Conservation (phyloP, 2,113 vertebrate species). For the Microcebus ravelobensis region DNA sequence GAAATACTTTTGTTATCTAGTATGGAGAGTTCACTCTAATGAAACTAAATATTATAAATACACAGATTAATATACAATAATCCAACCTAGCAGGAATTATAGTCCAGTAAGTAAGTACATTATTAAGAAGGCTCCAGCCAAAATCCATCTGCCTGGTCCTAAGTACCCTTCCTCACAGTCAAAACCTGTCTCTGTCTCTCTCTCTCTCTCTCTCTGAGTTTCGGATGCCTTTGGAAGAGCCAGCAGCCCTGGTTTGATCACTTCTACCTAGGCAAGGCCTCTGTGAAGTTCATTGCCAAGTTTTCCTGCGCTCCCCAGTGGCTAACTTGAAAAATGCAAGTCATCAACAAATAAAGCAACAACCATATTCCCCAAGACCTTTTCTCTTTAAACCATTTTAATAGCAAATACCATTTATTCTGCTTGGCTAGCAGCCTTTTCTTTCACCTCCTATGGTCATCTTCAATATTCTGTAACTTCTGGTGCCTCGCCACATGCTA, state of each 20-base stretch:
- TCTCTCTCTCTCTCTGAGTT: not conserved
- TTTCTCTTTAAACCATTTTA: not conserved
- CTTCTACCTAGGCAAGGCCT: not conserved
- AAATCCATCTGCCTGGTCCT: not conserved
- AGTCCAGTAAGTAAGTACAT: not conserved
- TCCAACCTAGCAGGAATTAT: not conserved
- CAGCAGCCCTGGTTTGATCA: not conserved
- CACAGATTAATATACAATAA: not conserved
- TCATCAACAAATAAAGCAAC: not conserved
- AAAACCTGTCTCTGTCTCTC: not conserved
- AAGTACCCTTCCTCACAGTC: not conserved
- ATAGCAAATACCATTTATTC: not conserved
- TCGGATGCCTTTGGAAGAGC: not conserved
- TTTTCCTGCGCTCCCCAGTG: constrained; percentile 45
- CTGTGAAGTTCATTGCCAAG: not conserved
- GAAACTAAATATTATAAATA: not conserved
- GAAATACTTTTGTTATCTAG: not conserved
- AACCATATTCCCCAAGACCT: not conserved
- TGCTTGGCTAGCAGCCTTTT: not conserved
- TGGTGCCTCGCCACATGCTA: rapidly evolving
- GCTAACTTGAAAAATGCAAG: constrained; percentile 44
- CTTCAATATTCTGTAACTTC: not conserved
- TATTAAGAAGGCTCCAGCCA: not conserved
- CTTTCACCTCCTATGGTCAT: not conserved
- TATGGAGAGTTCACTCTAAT: not conserved